Conservation (phyloP, 2,888 invertebrate species). For the Phortica okadai region DNA sequence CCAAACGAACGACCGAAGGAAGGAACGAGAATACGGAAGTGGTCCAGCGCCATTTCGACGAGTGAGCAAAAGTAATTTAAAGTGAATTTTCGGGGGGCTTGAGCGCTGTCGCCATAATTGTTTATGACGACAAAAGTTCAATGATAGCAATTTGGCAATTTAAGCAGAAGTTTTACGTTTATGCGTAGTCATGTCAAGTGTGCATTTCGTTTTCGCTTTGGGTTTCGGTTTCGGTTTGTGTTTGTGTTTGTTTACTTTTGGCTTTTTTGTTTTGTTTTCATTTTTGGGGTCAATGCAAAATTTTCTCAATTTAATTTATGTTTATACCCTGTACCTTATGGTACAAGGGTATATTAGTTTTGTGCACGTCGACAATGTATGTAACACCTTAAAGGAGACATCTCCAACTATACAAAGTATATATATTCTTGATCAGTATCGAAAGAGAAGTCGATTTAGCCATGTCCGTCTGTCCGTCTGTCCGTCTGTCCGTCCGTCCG, state of each 20-base stretch:
- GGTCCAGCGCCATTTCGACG: background rate
- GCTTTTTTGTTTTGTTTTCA: background rate
- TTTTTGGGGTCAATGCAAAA: constrained; percentile 43
- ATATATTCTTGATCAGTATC: too few species aligned
- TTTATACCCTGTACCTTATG: too few species aligned
- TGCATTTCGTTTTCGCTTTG: background rate
- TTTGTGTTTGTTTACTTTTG: background rate
- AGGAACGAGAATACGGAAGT: background rate
- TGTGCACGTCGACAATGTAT: too few species aligned
- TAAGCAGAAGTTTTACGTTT: constrained; percentile 16
- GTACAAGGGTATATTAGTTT: too few species aligned
- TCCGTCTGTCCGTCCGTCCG: too few species aligned
- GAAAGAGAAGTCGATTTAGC: too few species aligned
- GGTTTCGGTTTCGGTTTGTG: background rate
- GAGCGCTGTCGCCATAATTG: constrained; percentile 18
- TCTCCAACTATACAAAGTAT: too few species aligned
- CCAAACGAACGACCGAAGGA: background rate
- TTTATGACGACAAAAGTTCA: constrained; percentile 11
- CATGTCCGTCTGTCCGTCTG: too few species aligned
- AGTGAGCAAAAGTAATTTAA: constrained; percentile 24
- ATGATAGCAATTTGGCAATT: constrained; percentile 20
- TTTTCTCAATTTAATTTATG: constrained; percentile 64
- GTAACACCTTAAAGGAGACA: too few species aligned
- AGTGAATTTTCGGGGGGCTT: constrained; percentile 12
- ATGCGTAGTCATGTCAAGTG: constrained; percentile 25